Conservation (phyloP, 2,888 invertebrate species). For the Mechanitis mazaeus region DNA sequence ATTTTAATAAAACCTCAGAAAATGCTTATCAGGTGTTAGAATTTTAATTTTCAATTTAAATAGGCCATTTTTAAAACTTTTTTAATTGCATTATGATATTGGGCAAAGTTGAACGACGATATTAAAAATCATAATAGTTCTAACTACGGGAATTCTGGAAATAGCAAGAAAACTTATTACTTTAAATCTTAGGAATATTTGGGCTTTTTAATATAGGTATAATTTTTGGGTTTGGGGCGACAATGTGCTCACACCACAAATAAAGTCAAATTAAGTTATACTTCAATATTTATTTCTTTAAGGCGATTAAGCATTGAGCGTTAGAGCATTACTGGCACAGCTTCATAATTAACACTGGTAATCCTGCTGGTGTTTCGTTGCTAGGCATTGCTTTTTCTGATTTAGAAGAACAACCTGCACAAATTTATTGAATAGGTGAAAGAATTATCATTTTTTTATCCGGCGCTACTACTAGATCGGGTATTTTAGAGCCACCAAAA, state of each 20-base stretch:
- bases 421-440: slow-evolving; percentile 36
- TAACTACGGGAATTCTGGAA: too few relatives aligned
- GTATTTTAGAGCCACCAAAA: slow-evolving; percentile 32
- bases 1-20: too few relatives aligned
- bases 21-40: too few relatives aligned
- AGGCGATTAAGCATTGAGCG: slow-evolving; percentile 33
- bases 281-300: slow-evolving; percentile 34
- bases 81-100: too few relatives aligned
- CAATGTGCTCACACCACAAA: not conserved
- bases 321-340: slow-evolving; percentile 44
- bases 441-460: slow-evolving; percentile 43
- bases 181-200: too few relatives aligned
- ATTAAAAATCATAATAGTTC: too few relatives aligned
- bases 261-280: slow-evolving; percentile 7
- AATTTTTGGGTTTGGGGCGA: not conserved
- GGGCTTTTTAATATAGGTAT: too few relatives aligned
- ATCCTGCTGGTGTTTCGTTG: slow-evolving; percentile 46
- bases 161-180: too few relatives aligned
- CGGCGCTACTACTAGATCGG: slow-evolving; percentile 10
- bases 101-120: too few relatives aligned
- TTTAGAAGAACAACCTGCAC: slow-evolving; percentile 57
- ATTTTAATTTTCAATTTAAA: too few relatives aligned
- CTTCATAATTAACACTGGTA: slow-evolving; percentile 66
- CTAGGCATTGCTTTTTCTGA: slow-evolving; percentile 37
- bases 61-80: too few relatives aligned